Conservation (phyloP, 2,797 vertebrate genomes). For the Pitangus sulphuratus region DNA sequence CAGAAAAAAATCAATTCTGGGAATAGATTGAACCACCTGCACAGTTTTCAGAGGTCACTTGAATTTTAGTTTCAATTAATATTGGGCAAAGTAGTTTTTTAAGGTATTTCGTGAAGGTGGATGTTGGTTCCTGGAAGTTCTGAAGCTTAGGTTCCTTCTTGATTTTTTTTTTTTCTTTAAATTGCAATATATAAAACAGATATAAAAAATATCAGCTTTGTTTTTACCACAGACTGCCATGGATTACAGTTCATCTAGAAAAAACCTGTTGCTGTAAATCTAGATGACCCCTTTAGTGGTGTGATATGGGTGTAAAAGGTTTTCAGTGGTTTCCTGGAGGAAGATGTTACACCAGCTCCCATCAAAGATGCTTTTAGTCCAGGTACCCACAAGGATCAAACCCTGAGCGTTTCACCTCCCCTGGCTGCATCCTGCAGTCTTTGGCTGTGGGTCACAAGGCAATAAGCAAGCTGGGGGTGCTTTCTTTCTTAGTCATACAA, state of each 20-base stretch:
- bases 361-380: not conserved
- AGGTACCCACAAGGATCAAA: not conserved
- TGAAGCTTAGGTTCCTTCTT: not conserved
- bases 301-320: not conserved
- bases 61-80: not conserved
- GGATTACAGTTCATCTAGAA: fast-evolving
- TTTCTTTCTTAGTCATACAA: not conserved
- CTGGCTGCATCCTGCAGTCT: not conserved
- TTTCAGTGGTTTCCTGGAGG: not conserved
- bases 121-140: not conserved
- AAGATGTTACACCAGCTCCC: not conserved
- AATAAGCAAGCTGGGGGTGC: not conserved
- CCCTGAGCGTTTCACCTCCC: fast-evolving
- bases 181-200: not conserved
- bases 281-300: not conserved
- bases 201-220: not conserved
- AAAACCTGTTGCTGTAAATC: not conserved
- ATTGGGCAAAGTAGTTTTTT: not conserved
- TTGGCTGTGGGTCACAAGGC: not conserved
- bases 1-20: not conserved
- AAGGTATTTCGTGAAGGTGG: not conserved
- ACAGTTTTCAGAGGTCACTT: not conserved
- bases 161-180: not conserved
- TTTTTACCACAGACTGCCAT: not conserved
- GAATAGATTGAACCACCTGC: not conserved